Evolutionary conservation across 2,888 invertebrate species (phyloP), one percentile per base, ranked within the genome.

Genomic region (Brenthis daphne): DNA sequence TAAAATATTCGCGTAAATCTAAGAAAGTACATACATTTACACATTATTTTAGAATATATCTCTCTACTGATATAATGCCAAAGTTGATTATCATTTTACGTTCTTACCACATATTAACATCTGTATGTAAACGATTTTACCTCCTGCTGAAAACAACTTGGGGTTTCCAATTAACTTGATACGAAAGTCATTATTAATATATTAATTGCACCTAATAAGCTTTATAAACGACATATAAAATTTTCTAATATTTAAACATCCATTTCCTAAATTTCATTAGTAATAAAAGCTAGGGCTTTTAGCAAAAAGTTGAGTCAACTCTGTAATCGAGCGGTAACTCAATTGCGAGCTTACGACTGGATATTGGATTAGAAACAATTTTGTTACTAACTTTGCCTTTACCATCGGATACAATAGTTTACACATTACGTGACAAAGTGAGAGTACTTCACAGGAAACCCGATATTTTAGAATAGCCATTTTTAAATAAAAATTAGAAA

Each of bases 361-460:
- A 82, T 86, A 88, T 87, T 86, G 85, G 87, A 88, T 88, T 87
- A 86, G 82, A 80, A 81, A 82, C 85, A 82, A 80, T 83, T 84
- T 82, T 81, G 79, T 75, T 11, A 50, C 20, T 43, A 67, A 67
- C 67, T 67, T 67, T 56, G 61, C 56, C 67, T 63, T 56, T n/a
- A 54, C 51, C 54, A 14, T 51, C 61, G 37, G 43, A 63, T 43
- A 67, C 56, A 67, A 63, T 63, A 67, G 67, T 67, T 67, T 43
- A 57, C 50, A 57, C 56, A 54, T 16, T 24, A n/a, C 11, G 11
- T n/a, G 58, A 43, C 51, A 53, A 13, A 63, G 20, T 37, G 13
- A 20, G 20, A 6, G 2, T 20, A 33, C 37, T 33, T 0, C n/a
- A 58, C 4, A 2, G n/a, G 11, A n/a, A 2, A 29, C 14, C n/a